These are phyloP conservation scores for Thyatira batis DNA, from an alignment of 2,888 invertebrate genomes.

Conservation along the genomic window DNA sequence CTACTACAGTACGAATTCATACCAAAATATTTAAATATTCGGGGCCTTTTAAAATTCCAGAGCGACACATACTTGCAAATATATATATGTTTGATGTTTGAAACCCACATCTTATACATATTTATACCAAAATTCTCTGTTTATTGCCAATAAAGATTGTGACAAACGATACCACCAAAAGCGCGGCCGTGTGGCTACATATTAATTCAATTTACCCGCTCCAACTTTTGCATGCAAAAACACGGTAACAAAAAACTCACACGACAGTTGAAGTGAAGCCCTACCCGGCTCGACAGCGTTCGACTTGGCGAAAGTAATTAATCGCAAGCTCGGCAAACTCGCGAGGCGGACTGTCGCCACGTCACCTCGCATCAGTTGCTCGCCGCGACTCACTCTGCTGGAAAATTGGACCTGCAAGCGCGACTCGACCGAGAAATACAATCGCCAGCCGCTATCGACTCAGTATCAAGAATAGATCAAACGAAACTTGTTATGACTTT, in stretches of 20 bases:
- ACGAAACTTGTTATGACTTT: slow-evolving; percentile 2
- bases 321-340: slow-evolving; percentile 53
- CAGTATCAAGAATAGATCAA: slow-evolving; percentile 35
- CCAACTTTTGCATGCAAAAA: slow-evolving; percentile 46
- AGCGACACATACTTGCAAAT: no score
- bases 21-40: no score
- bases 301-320: slow-evolving; percentile 74
- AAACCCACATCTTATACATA: no score
- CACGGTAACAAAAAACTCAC: slow-evolving; percentile 60
- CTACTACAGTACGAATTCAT: no score
- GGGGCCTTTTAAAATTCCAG: no score
- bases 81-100: no score
- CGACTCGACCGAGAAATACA: slow-evolving; percentile 64
- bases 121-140: background rate
- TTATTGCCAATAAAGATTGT: background rate
- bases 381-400: slow-evolving; percentile 58
- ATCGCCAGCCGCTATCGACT: slow-evolving; percentile 45
- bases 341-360: slow-evolving; percentile 64
- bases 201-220: slow-evolving; percentile 36
- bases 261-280: slow-evolving; percentile 68
- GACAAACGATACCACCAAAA: slow-evolving; percentile 3
- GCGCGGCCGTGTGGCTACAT: slow-evolving; percentile 22
- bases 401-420: slow-evolving; percentile 72
- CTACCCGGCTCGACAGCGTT: slow-evolving; percentile 50
- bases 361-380: slow-evolving; percentile 71